These are phyloP conservation scores for Osmerus mordax DNA, from an alignment of 2,113 vertebrate species.

Conservation along the genomic window DNA sequence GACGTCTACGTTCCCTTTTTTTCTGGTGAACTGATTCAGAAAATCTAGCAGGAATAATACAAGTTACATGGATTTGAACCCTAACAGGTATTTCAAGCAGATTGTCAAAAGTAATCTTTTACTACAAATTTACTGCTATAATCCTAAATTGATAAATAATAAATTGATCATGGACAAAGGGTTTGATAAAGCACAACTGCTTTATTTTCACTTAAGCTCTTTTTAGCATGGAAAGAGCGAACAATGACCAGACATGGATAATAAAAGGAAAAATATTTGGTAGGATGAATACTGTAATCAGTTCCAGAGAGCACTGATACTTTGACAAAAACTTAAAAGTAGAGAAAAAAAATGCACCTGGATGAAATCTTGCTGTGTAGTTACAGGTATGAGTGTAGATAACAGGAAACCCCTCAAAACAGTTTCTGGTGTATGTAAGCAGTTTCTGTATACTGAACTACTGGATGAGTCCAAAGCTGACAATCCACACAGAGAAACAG, in stretches of 20 bases:
- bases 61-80: no score
- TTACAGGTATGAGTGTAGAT: conserved; percentile 45
- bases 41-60: not conserved
- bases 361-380: conserved; percentile 67
- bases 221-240: conserved; percentile 88
- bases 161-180: conserved; percentile 34
- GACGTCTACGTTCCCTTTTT: conserved; percentile 34
- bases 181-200: conserved; percentile 82
- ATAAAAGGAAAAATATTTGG: conserved; percentile 79
- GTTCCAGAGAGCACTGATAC: conserved; percentile 70
- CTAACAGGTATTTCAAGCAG: no score
- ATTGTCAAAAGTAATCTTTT: no score
- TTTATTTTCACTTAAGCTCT: conserved; percentile 87
- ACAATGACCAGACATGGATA: conserved; percentile 74
- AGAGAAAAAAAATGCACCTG: conserved; percentile 67
- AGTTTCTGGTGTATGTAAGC: not conserved
- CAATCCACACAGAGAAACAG: conserved; percentile 27
- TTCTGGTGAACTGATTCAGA: not conserved
- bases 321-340: conserved; percentile 59
- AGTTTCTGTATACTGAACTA: not conserved
- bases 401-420: not conserved
- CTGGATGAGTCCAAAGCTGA: not conserved
- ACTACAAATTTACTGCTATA: no score
- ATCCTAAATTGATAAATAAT: conserved; percentile 22
- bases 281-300: conserved; percentile 83